phyloP scores from a whole-genome alignment of 2,888 invertebrate species.

The Lutraria lutraria region DNA sequence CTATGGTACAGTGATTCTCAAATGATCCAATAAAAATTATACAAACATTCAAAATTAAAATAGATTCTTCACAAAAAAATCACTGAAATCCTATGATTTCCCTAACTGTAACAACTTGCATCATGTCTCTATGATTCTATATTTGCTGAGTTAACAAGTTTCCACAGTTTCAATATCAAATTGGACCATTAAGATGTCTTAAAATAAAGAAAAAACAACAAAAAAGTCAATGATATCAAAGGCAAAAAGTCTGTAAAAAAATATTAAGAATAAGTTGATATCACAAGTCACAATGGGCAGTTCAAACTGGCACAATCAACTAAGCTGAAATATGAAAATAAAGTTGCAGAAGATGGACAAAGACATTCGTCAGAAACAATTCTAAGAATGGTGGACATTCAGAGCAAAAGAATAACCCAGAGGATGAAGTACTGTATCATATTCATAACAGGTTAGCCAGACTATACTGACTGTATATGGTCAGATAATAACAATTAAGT shows the following conservation, averaged over 20 bases:
- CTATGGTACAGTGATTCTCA: neutral
- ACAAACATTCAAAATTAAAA: neutral
- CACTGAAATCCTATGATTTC: too few relatives aligned
- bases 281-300: too few relatives aligned
- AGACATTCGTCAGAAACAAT: neutral
- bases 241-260: too few relatives aligned
- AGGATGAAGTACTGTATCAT: neutral
- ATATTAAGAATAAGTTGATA: too few relatives aligned
- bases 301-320: neutral
- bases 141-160: too few relatives aligned
- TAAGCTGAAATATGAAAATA: neutral
- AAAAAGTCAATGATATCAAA: too few relatives aligned
- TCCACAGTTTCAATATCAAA: too few relatives aligned
- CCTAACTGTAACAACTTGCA: too few relatives aligned
- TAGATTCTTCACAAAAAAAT: too few relatives aligned
- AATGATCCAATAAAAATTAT: neutral
- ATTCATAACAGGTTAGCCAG: neutral
- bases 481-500: neutral
- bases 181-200: too few relatives aligned
- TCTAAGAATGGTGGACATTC: neutral
- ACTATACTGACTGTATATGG: neutral
- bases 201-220: too few relatives aligned
- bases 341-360: neutral
- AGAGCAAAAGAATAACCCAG: neutral
- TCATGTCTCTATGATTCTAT: too few relatives aligned